Base-by-base conservation (phyloP, 2,113 vertebrate genomes). In the Myodes glareolus region DNA sequence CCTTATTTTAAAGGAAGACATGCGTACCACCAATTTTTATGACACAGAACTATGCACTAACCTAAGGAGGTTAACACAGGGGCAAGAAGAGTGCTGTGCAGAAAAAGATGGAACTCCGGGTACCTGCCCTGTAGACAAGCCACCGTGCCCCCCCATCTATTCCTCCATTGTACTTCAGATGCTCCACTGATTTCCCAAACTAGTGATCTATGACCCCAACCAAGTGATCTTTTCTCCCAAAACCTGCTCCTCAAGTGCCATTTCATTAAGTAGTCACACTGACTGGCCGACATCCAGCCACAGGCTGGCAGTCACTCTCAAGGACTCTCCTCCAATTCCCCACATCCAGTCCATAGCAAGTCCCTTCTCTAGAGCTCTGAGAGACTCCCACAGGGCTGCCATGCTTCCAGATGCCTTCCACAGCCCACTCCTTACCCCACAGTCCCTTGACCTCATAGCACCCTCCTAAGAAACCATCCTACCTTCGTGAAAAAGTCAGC, bases 81-180 rank as follows among this genome's bases (percentile, higher is more conserved):
- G 31, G 19, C n/a, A 10, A n/a, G n/a, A 19, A 25, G n/a, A 17
- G 0, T 0, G n/a, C 6, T 82, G 12, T 16, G 10, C 29, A 27
- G 36, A 25, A 33, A 7, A 33, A n/a, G 0, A 6, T 0, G n/a
- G 39, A 17, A n/a, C n/a, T 55, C 3, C 2, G 3, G 76, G 29
- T 5, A 33, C 75, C 23, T 21, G 3, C 5, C 52, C 36, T 47
- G 36, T 21, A 19, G 17, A 31, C 25, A 9, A 3, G 1, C 65
- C 58, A 33, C 72, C n/a, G 17, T 0, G 17, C 33, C 23, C 70
- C 70, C 50, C 52, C 9, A 1, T 4, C 47, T 1, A 65, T 9
- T 63, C 61, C 14, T 19, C 25, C 27, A 7, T 0, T 42, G 1
- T 12, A n/a, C 33, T 75, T 33, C 6, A 4, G 12, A 8, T 8